Evolutionary conservation across 2,888 invertebrate species (phyloP).

Genomic region (Allophyes oxyacanthae): DNA sequence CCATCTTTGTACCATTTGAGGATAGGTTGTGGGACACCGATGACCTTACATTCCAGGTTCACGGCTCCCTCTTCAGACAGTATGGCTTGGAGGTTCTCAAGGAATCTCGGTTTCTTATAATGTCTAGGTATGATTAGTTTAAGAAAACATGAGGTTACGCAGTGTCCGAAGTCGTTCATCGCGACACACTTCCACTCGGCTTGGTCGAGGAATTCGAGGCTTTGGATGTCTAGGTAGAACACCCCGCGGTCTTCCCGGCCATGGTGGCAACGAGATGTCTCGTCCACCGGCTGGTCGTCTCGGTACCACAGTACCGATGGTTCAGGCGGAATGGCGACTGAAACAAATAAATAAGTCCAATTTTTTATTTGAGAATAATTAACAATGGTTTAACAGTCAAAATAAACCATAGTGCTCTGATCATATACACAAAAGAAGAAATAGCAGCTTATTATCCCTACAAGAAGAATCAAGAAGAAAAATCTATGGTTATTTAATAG

Average conservation of each 20-base stretch:
- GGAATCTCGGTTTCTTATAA: conserved; percentile 96
- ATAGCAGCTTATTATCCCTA: too few relatives aligned
- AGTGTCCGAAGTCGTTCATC: conserved; percentile 96
- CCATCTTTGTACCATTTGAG: conserved; percentile 98
- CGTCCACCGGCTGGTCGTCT: conserved; percentile 94
- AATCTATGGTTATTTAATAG: too few relatives aligned
- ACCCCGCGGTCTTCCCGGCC: conserved; percentile 92
- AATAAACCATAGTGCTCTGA: too few relatives aligned
- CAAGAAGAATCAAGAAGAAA: too few relatives aligned
- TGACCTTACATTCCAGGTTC: conserved; percentile 97
- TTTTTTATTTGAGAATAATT: too few relatives aligned
- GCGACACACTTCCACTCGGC: conserved; percentile 98
- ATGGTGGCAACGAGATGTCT: conserved; percentile 91
- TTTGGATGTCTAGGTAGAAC: conserved; percentile 92
- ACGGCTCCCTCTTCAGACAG: conserved; percentile 97
- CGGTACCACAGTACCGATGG: conserved; percentile 96
- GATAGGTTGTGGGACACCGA: conserved; percentile 96
- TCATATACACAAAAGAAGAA: too few relatives aligned
- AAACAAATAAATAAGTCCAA: conserved; percentile 50
- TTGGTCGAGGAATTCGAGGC: conserved; percentile 95
- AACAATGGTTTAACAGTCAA: neutral
- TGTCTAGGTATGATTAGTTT: conserved; percentile 96
- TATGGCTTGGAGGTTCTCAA: conserved; percentile 95
- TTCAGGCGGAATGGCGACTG: conserved; percentile 94
- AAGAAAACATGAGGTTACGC: conserved; percentile 95